Evolutionary conservation across 2,888 invertebrate species (phyloP), one percentile per base, ranked within the genome.

Genomic region (Ormyrus labotus): DNA sequence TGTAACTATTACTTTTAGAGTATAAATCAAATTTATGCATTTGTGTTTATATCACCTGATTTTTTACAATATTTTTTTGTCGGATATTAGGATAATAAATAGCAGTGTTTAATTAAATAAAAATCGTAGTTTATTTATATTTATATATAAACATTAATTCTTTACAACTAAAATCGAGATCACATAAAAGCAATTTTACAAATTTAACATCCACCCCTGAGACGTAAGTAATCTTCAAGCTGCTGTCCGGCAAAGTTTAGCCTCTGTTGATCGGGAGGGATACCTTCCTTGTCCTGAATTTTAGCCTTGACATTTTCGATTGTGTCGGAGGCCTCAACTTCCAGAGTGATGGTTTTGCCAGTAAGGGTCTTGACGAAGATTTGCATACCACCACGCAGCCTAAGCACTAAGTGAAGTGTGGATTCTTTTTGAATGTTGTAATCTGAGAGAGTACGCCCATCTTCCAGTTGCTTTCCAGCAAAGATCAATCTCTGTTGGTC

Each of bases 201-300:
- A 9, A 4, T 47, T 72, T 71, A 71, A 71, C 13, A 11, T 0
- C 86, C 87, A 1, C 86, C 86, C 1, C 87, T 76, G 0, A 87
- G 79, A 0, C 87, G 79, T 0, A 86, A 82, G 3, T 7, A 87
- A 19, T 13, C 13, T 13, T 13, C 13, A 57, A 57, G 57, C n/a
- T 57, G 57, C n/a, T 57, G 8, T 11, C 57, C 57, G n/a, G 86
- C 34, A 63, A 63, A 47, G 8, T 13, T 84, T 83, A 86, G 81
- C 1, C 85, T 81, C 19, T 86, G 86, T 10, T 13, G 13, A 13
- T 13, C 13, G 13, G 13, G 13, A 13, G 13, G 13, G 13, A 13
- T 13, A 13, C 13, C 13, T 13, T 13, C 13, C 13, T 13, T 13
- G 13, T 13, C 13, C 13, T 13, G 13, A 13, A 13, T 13, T 13